Percentiles rank a stretch among this genome's conserved stretches.
phyloP scores from a whole-genome alignment of 2,797 vertebrate species.

The Microcaecilia unicolor region DNA sequence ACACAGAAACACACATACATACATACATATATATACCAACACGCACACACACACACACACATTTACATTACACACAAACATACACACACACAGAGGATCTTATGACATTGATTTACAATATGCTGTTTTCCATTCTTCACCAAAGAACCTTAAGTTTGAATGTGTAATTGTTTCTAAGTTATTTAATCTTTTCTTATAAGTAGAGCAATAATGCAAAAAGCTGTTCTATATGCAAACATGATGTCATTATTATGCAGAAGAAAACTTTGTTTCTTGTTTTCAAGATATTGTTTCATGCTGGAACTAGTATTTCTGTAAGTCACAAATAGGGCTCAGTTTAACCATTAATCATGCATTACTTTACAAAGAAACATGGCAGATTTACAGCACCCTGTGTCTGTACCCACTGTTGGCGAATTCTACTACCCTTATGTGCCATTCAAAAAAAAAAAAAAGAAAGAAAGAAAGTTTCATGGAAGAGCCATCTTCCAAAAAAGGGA shows the following conservation, averaged over 20 bases:
- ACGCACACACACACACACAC: too few species aligned
- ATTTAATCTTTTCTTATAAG: conserved; percentile 56
- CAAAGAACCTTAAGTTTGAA: conserved; percentile 79
- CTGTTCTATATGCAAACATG: conserved; percentile 68
- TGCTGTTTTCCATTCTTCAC: conserved; percentile 67
- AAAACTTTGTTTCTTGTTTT: conserved; percentile 35
- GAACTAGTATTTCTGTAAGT: conserved; percentile 33
- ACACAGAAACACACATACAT: too few species aligned
- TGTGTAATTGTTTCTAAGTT: conserved; percentile 61
- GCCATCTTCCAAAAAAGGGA: too few species aligned
- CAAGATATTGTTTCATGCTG: conserved; percentile 40
- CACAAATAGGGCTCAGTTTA: conserved; percentile 39
- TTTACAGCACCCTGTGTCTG: too few species aligned
- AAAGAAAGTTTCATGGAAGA: too few species aligned
- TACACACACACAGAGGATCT: too few species aligned
- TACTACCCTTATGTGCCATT: too few species aligned
- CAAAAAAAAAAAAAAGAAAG: too few species aligned
- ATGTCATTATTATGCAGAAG: conserved; percentile 51
- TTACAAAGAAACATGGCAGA: too few species aligned
- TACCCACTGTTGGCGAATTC: too few species aligned
- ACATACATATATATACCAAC: too few species aligned
- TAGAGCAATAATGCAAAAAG: conserved; percentile 71
- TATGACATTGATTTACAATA: conserved; percentile 29
- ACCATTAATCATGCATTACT: conserved; percentile 35
- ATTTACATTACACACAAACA: too few species aligned